Base-by-base conservation (phyloP, 2,113 vertebrate genomes). In the Typhlomys cinereus region DNA sequence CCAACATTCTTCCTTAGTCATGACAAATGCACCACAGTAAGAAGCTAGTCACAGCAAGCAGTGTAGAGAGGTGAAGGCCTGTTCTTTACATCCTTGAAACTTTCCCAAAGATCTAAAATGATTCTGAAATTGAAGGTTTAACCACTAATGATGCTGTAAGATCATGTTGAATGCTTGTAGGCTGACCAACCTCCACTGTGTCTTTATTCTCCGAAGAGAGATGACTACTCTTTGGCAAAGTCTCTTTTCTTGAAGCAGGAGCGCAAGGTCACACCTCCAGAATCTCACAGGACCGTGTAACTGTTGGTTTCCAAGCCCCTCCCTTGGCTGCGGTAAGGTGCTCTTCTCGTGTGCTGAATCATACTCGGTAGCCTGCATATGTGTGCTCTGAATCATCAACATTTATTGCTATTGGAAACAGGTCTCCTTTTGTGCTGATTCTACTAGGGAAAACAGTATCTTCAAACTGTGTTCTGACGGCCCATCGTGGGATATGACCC, bases 61-160 rank as follows among this genome's bases (percentile, higher is more conserved):
- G 8, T 44, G 21, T 50, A 59, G 4, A 17, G 50, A 11, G 46
- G 36, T 8, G 25, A 18, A 62, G 31, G 18, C 21, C 23, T 23
- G 27, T 20, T 87, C 14, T 79, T 9, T 48, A 18, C 12, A 73
- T 9, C 12, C 25, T 81, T 52, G n/a, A 0, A n/a, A 70, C 29
- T 81, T 71, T 36, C 79, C n/a, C 73, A 31, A 70, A 81, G 76
- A 90, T 90, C 46, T 46, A 69, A 75, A 84, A 12, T 62, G 46
- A 52, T 90, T 84, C 41, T 41, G 41, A 76, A 89, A 73, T 54
- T 20, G 25, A 88, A 94, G 54, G 18, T 54, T 80, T 73, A 62
- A 23, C 79, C 74, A 82, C 82, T 85, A 27, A 81, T 67, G 70
- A 83, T 71, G 15, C 39, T 59, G 23, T 52, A 39, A 50, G 14